Conservation (phyloP, 2,113 vertebrate genomes). For the Epinephelus moara region DNA sequence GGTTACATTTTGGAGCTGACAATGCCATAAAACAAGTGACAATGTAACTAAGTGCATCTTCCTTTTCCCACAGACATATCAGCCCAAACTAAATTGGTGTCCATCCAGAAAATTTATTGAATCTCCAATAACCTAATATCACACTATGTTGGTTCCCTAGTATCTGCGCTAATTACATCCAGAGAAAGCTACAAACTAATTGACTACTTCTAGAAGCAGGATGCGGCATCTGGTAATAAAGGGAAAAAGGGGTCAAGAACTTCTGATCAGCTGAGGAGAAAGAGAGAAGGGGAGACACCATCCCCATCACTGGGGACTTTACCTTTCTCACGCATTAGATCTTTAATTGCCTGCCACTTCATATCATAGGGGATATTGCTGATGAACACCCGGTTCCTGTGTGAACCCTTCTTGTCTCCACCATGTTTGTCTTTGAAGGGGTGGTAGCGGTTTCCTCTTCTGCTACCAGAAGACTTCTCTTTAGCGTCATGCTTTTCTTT, state of each 20-base stretch:
- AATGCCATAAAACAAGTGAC: conserved; percentile 75
- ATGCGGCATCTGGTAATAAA: conserved; percentile 60
- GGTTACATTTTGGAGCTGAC: conserved; percentile 82
- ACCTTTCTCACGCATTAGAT: conserved; percentile 99
- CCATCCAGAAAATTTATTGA: conserved; percentile 72
- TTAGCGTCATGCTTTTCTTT: conserved; percentile 91
- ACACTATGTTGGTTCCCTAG: conserved; percentile 60
- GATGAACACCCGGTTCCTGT: conserved; percentile 96
- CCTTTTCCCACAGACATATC: conserved; percentile 78
- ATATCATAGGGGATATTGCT: conserved; percentile 99
- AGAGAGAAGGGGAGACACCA: conserved; percentile 34
- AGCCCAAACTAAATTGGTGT: conserved; percentile 74
- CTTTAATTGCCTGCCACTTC: conserved; percentile 99
- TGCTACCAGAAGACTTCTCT: conserved; percentile 89
- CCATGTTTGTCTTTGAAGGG: conserved; percentile 96
- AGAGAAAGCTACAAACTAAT: conserved; percentile 61
- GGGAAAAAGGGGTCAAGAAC: conserved; percentile 47
- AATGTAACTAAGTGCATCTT: conserved; percentile 72
- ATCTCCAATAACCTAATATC: conserved; percentile 70
- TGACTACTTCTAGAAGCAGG: conserved; percentile 58
- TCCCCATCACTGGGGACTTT: conserved; percentile 72
- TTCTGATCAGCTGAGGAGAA: conserved; percentile 49
- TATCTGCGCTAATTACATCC: conserved; percentile 64
- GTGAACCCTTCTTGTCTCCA: conserved; percentile 91
- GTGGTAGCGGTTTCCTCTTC: conserved; percentile 91